phyloP scores from a whole-genome alignment of 1,140 invertebrate genomes.

The Melanaphis sacchari region DNA sequence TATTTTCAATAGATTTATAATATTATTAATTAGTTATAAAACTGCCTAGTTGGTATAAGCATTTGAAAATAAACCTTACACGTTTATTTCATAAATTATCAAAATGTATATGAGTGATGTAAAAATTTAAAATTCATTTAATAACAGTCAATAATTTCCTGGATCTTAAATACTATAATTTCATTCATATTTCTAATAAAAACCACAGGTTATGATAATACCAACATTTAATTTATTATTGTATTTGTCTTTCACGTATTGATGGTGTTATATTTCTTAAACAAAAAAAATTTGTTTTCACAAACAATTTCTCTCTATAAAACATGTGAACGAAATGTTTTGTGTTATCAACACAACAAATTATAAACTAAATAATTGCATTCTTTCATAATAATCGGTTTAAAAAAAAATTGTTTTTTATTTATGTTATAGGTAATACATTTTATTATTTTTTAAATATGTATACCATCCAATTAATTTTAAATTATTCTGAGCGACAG shows the following conservation, averaged over 20 bases:
- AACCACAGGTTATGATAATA: not conserved
- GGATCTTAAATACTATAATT: not conserved
- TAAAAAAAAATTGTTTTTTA: not conserved
- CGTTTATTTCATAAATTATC: not conserved
- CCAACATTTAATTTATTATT: not conserved
- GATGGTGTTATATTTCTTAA: not conserved
- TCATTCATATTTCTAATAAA: not conserved
- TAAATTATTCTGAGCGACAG: not conserved
- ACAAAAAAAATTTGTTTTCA: not conserved
- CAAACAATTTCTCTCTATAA: not conserved
- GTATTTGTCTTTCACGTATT: not conserved
- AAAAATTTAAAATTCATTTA: not conserved
- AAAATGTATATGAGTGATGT: not conserved
- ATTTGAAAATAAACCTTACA: not conserved
- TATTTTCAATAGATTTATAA: too few species aligned
- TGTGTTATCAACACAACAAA: not conserved
- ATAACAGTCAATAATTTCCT: not conserved
- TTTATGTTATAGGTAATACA: not conserved
- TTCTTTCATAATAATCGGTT: not conserved
- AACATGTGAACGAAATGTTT: not conserved
- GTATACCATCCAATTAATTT: not conserved
- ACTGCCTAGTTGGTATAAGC: too few species aligned
- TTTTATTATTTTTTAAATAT: not conserved
- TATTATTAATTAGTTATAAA: too few species aligned
- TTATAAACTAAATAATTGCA: not conserved